Conservation (phyloP, 1,140 invertebrate genomes). For the Holcopasites calliopsidis region DNA sequence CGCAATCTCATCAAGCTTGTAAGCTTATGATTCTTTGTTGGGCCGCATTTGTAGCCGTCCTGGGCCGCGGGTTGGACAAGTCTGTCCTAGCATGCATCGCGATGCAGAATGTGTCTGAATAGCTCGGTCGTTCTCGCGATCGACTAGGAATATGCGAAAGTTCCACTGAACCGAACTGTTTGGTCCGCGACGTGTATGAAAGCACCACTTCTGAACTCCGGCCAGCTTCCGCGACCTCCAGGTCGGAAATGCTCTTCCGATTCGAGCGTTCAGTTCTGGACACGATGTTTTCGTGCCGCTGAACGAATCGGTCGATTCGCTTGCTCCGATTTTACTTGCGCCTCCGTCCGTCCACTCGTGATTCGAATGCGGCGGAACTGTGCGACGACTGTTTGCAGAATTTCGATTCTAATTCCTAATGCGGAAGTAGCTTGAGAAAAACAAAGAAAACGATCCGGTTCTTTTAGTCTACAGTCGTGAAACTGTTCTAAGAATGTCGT, state of each 20-base stretch:
- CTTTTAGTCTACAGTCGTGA: background rate
- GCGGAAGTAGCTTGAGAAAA: no score
- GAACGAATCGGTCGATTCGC: background rate
- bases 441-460: no score
- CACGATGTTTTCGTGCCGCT: conserved; percentile 10
- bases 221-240: background rate
- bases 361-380: background rate
- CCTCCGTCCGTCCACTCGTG: background rate
- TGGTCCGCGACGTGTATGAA: background rate
- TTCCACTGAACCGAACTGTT: background rate
- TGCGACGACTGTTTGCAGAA: background rate
- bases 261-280: conserved; percentile 1
- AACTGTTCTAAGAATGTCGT: background rate
- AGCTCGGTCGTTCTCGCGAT: background rate
- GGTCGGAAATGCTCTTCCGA: conserved; percentile 10
- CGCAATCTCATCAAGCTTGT: no score
- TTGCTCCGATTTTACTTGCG: background rate
- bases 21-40: no score
- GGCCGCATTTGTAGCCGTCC: no score
- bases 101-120: background rate
- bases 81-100: no score
- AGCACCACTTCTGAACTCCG: conserved; percentile 2
- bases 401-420: background rate
- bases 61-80: no score
- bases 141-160: background rate